Percentiles rank a stretch among this genome's conserved stretches.
phyloP scores from a whole-genome alignment of 2,797 vertebrate species.

The Siniperca obscura region DNA sequence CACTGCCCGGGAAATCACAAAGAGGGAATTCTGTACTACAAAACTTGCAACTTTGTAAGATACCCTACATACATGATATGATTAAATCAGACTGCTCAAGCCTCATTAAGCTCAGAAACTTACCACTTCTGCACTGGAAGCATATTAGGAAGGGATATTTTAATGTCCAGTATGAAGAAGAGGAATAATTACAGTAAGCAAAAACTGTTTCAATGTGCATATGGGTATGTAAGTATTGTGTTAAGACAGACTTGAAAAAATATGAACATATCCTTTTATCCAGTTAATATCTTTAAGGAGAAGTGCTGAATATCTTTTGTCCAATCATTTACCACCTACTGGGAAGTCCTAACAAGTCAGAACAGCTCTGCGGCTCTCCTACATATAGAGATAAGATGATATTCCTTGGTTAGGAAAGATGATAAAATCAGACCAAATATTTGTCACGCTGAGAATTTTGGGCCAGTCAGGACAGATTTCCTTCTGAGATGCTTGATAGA shows the following conservation, averaged over 20 bases:
- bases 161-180: not conserved
- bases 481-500: constrained; percentile 1
- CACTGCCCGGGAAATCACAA: not conserved
- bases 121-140: no score
- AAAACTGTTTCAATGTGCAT: not conserved
- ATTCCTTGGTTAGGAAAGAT: not conserved
- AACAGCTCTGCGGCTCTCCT: not conserved
- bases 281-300: not conserved
- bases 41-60: not conserved
- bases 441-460: not conserved
- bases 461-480: constrained; percentile 43
- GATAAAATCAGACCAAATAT: constrained; percentile 17
- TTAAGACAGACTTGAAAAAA: not conserved
- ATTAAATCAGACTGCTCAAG: not conserved
- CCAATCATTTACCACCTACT: not conserved
- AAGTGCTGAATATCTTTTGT: not conserved
- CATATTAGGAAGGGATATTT: not conserved
- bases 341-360: not conserved
- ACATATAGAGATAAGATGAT: not conserved
- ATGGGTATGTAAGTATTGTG: not conserved
- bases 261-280: not conserved
- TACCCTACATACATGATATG: not conserved
- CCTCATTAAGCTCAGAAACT: not conserved
- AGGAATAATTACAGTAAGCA: not conserved
- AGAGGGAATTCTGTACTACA: not conserved